A percentile compares a stretch with the other conserved stretches of the same genome.
Evolutionary conservation across 2,888 invertebrate genomes (phyloP).

Genomic region (Drosophila neoperkinsi): DNA sequence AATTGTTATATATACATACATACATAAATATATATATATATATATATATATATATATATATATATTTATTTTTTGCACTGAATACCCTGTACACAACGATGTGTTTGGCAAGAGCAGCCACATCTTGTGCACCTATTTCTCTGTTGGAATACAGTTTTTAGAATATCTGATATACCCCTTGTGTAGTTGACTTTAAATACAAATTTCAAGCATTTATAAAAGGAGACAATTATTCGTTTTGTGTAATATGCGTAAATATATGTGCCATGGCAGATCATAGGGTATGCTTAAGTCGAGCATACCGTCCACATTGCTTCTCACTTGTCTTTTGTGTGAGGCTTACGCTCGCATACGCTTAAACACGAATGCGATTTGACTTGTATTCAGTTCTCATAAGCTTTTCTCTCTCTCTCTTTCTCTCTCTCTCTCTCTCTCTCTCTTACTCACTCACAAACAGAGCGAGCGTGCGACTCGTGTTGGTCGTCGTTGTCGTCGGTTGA

Average conservation of each 20-base stretch:
- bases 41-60: conserved; percentile 20
- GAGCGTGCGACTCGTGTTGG: conserved; percentile 50
- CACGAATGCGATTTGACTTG: conserved; percentile 40
- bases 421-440: conserved; percentile 10
- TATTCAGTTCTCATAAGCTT: conserved; percentile 33
- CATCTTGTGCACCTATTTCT: not conserved
- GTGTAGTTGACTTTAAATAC: not conserved
- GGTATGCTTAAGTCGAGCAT: conserved; percentile 2
- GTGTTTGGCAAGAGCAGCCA: not conserved
- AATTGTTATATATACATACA: conserved; percentile 58
- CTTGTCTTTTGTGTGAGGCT: conserved; percentile 3
- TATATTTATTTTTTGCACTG: not conserved
- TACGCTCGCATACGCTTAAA: conserved; percentile 18
- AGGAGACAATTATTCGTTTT: not conserved
- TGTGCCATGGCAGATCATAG: not conserved
- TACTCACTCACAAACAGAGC: conserved; percentile 29
- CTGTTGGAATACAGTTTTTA: too few species aligned
- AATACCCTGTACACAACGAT: conserved; percentile 17
- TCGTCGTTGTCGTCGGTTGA: conserved; percentile 61
- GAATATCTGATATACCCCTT: not conserved
- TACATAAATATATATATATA: conserved; percentile 12
- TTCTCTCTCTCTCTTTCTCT: conserved; percentile 21
- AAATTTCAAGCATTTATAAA: not conserved
- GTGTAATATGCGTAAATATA: not conserved
- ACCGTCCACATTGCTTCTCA: not conserved